Conservation (phyloP, 1,140 invertebrate species). For the Rhynchophorus ferrugineus region DNA sequence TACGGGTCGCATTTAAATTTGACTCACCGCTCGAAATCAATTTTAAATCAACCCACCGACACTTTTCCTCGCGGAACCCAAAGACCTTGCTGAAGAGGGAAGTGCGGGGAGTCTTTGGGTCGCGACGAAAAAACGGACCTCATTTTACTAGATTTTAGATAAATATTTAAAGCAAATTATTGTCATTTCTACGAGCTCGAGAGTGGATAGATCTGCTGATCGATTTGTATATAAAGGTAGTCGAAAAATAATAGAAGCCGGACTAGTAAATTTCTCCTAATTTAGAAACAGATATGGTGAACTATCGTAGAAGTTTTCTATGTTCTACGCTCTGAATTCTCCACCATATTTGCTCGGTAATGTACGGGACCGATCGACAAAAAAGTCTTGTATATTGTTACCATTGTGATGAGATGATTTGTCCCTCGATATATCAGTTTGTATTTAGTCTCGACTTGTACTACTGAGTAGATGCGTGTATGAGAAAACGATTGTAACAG, state of each 20-base stretch:
- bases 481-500: conserved; percentile 11
- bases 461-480: background rate
- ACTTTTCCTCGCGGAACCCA: background rate
- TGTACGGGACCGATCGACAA: no score
- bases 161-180: conserved; percentile 35
- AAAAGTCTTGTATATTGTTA: no score
- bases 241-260: no score
- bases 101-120: background rate
- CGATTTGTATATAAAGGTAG: no score
- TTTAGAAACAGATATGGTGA: no score
- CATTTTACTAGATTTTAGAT: conserved; percentile 13
- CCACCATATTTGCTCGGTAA: no score
- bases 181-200: conserved; percentile 34
- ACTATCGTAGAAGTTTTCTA: background rate
- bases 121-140: background rate
- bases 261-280: no score
- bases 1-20: conserved; percentile 16
- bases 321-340: no score
- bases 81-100: background rate
- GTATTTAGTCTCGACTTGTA: background rate
- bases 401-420: background rate
- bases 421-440: background rate
- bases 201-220: background rate
- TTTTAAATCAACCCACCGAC: conserved; percentile 11
- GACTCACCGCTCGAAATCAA: conserved; percentile 3